Evolutionary conservation across 2,888 invertebrate species (phyloP).

Genomic region (Neelides folsomi): DNA sequence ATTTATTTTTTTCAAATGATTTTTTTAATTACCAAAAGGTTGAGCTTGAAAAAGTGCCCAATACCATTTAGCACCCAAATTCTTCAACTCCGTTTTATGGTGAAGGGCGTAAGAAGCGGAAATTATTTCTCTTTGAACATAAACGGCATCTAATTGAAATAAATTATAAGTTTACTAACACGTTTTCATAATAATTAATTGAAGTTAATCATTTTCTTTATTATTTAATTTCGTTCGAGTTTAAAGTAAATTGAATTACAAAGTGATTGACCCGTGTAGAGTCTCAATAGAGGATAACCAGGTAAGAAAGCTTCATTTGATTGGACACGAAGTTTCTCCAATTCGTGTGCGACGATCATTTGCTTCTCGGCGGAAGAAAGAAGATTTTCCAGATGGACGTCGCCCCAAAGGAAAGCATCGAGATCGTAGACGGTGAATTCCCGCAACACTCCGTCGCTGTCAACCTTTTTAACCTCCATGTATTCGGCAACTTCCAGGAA

Average conservation of each 20-base stretch:
- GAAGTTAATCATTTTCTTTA: too few relatives aligned
- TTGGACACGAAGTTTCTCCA: conserved; percentile 49
- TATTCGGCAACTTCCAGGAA: conserved; percentile 53
- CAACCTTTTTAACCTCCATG: conserved; percentile 49
- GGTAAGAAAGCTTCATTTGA: conserved; percentile 50
- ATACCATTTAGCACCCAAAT: conserved; percentile 50
- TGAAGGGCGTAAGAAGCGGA: conserved; percentile 48
- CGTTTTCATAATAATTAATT: too few relatives aligned
- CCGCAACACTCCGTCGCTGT: conserved; percentile 45
- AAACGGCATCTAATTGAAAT: conserved; percentile 44
- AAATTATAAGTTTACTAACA: too few relatives aligned
- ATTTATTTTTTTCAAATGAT: background rate
- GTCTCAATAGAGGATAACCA: conserved; percentile 43
- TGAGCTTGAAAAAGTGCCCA: conserved; percentile 43
- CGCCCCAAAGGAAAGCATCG: conserved; percentile 42
- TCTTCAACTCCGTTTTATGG: conserved; percentile 50
- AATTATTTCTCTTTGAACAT: conserved; percentile 40
- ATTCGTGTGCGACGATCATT: conserved; percentile 51
- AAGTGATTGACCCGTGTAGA: conserved; percentile 52
- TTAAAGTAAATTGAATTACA: too few relatives aligned
- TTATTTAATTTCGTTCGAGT: too few relatives aligned
- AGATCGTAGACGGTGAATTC: conserved; percentile 48
- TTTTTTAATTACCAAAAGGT: conserved; percentile 47
- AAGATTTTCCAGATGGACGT: conserved; percentile 44
- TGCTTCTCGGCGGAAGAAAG: conserved; percentile 53